phyloP scores from a whole-genome alignment of 1,140 invertebrate genomes.

The Macrotrachela quadricornifera region DNA sequence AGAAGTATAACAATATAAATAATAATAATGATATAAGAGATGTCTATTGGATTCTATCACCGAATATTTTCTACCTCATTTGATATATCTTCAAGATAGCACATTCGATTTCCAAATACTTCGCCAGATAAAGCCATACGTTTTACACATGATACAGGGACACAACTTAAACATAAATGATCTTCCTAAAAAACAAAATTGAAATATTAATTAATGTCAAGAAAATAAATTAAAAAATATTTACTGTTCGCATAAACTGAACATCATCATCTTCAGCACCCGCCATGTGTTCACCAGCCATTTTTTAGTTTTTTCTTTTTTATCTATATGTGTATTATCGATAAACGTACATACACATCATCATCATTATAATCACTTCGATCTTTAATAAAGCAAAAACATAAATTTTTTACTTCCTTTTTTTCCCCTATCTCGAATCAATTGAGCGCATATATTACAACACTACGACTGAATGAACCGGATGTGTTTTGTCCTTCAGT shows the following conservation, averaged over 20 bases:
- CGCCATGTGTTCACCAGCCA: conserved; percentile 18
- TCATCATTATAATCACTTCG: no score
- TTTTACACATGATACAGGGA: conserved; percentile 31
- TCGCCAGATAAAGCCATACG: conserved; percentile 84
- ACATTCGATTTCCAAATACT: conserved; percentile 94
- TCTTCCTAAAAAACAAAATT: conserved; percentile 2
- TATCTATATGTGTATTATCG: background rate
- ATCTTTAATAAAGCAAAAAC: no score
- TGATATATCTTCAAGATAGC: conserved; percentile 91
- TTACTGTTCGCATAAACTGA: conserved; percentile 78
- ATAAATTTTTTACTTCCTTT: no score
- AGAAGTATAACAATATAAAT: no score
- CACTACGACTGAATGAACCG: no score
- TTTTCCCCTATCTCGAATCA: no score
- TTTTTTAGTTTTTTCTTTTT: background rate
- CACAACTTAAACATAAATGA: conserved; percentile 7
- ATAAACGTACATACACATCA: background rate
- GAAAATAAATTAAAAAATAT: no score
- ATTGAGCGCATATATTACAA: no score
- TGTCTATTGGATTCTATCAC: no score
- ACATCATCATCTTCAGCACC: conserved; percentile 74
- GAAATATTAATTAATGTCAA: no score
- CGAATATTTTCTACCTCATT: conserved; percentile 50
- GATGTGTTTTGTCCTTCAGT: no score
- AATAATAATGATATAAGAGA: no score